Conservation (phyloP, 2,797 vertebrate genomes). For the Octomys mimax region DNA sequence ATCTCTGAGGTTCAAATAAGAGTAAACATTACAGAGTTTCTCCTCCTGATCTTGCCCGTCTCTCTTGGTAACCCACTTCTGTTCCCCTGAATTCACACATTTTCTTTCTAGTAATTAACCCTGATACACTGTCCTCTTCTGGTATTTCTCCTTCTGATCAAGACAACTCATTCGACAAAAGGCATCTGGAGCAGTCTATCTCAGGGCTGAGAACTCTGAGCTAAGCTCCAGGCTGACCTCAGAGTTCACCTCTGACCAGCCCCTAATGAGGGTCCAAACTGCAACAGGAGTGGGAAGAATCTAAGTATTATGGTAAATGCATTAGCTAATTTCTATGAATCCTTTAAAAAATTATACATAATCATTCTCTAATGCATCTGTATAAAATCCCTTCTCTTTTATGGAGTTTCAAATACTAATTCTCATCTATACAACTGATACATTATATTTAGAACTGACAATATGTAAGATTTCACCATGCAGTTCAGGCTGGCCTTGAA, state of each 20-base stretch:
- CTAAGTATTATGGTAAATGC: background rate
- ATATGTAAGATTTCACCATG: background rate
- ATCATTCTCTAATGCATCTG: background rate
- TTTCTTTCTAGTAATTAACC: conserved; percentile 59
- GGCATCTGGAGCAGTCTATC: background rate
- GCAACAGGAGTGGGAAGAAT: fast-evolving
- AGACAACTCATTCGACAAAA: background rate
- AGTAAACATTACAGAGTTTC: conserved; percentile 4
- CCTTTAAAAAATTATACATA: background rate
- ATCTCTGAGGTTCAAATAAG: conserved; percentile 6
- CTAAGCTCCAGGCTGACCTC: no score
- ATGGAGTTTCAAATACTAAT: background rate
- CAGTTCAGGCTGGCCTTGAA: no score
- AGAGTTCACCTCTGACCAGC: background rate
- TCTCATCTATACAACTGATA: background rate
- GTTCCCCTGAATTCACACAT: conserved; percentile 14
- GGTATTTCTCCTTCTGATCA: conserved; percentile 18
- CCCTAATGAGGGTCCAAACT: background rate
- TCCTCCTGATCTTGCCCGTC: background rate
- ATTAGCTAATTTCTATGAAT: background rate
- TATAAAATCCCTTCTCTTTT: background rate
- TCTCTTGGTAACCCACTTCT: conserved; percentile 26
- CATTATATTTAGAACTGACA: background rate
- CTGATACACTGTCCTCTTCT: background rate
- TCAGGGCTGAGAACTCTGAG: background rate